Conservation (phyloP, 1,140 invertebrate genomes). For the Pinna nobilis region DNA sequence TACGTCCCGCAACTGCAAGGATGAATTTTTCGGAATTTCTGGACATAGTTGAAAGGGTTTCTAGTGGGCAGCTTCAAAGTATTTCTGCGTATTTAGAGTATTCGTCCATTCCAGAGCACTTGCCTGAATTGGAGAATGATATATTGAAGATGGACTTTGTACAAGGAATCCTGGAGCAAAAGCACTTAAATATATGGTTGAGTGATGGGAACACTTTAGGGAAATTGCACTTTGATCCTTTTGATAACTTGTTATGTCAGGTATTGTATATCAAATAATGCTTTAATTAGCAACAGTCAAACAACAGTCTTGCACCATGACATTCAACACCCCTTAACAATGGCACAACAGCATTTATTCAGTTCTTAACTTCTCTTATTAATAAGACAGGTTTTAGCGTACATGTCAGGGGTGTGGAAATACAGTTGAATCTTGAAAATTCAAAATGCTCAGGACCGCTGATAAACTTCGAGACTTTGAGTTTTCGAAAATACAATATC, state of each 20-base stretch:
- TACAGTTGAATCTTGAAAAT: too few species aligned
- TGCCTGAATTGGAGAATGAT: conserved; percentile 65
- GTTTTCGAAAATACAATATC: too few species aligned
- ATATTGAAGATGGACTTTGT: conserved; percentile 63
- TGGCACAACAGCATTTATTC: too few species aligned
- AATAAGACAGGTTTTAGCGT: background rate
- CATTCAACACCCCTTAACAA: too few species aligned
- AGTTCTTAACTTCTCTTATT: background rate
- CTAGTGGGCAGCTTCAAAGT: conserved; percentile 49
- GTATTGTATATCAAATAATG: conserved; percentile 40
- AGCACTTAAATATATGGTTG: conserved; percentile 70
- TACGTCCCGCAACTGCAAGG: conserved; percentile 63
- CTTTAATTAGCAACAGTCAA: too few species aligned
- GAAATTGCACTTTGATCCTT: conserved; percentile 71
- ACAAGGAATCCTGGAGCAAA: conserved; percentile 46
- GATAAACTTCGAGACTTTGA: too few species aligned
- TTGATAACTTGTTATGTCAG: conserved; percentile 72
- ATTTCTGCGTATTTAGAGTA: conserved; percentile 72
- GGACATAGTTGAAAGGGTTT: conserved; percentile 59
- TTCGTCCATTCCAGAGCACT: conserved; percentile 64
- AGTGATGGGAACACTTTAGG: conserved; percentile 72
- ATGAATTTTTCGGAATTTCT: conserved; percentile 69
- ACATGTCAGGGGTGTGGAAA: background rate
- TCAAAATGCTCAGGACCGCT: too few species aligned
- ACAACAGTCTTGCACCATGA: too few species aligned